Percentiles rank a stretch among this genome's conserved stretches.
These are phyloP conservation scores for Notamacropus eugenii DNA, from an alignment of 2,797 vertebrate genomes.

Conservation along the genomic window DNA sequence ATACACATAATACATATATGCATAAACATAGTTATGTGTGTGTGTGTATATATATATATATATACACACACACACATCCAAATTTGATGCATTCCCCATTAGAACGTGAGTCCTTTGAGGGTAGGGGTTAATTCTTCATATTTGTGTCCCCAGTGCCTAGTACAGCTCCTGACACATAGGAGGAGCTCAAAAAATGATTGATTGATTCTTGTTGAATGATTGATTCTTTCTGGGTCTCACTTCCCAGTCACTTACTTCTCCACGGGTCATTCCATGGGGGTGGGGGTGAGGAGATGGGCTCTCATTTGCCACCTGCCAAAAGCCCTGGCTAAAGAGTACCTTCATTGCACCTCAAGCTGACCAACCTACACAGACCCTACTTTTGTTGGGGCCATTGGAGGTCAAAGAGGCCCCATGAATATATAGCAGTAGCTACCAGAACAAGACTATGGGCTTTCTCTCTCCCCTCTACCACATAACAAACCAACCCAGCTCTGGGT, in stretches of 20 bases:
- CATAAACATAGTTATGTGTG: neutral
- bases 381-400: neutral
- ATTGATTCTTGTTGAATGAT: neutral
- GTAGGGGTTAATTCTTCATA: neutral
- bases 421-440: neutral
- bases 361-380: neutral
- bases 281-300: neutral
- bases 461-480: neutral
- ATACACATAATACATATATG: neutral
- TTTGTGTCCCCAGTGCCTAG: neutral
- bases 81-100: neutral
- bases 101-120: neutral
- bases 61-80: neutral
- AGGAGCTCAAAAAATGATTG: neutral
- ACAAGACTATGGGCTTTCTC: neutral
- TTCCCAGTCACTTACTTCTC: neutral
- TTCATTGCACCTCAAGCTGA: neutral
- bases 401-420: neutral
- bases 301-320: neutral
- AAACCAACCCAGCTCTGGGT: neutral
- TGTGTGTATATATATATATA: neutral
- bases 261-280: neutral
- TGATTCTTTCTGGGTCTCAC: neutral
- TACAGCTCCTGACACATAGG: neutral
- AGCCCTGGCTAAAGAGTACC: neutral